Evolutionary conservation across 2,888 invertebrate genomes (phyloP).

Genomic region (Arrhopalites spinosus): DNA sequence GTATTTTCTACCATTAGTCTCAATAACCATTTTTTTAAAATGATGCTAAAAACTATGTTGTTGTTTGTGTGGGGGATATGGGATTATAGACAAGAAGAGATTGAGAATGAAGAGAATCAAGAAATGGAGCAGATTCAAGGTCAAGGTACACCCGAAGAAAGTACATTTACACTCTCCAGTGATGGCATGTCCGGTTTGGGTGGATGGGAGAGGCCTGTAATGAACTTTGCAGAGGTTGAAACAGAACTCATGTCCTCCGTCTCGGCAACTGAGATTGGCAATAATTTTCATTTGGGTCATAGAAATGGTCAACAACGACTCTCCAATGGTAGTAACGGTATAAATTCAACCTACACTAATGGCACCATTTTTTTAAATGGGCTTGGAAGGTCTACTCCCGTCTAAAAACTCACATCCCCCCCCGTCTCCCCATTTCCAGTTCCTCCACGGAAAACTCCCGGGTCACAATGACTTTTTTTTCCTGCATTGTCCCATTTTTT

Average conservation of each 20-base stretch:
- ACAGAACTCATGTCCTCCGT: neutral
- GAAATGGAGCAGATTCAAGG: slow-evolving; percentile 53
- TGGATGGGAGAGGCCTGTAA: slow-evolving; percentile 27
- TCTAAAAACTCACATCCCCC: slow-evolving; percentile 33
- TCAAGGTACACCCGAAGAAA: slow-evolving; percentile 47
- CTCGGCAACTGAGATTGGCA: neutral
- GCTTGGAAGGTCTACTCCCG: slow-evolving; percentile 48
- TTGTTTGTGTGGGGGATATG: too few species aligned
- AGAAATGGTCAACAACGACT: slow-evolving; percentile 9
- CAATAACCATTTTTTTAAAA: too few species aligned
- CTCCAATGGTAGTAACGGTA: neutral
- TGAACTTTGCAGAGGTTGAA: slow-evolving; percentile 31
- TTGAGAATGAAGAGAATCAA: slow-evolving; percentile 54
- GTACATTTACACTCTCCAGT: slow-evolving; percentile 50
- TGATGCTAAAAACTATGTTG: too few species aligned
- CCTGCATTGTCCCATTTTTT: neutral
- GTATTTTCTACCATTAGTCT: neutral
- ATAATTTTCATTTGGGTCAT: neutral
- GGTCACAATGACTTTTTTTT: too few species aligned
- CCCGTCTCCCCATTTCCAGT: neutral
- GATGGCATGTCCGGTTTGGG: slow-evolving; percentile 30
- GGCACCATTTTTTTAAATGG: slow-evolving; percentile 46
- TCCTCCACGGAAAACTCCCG: too few species aligned
- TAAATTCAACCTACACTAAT: slow-evolving; percentile 37
- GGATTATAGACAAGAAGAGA: slow-evolving; percentile 45